Conservation (phyloP, 2,113 vertebrate genomes). For the Maccullochella peelii region DNA sequence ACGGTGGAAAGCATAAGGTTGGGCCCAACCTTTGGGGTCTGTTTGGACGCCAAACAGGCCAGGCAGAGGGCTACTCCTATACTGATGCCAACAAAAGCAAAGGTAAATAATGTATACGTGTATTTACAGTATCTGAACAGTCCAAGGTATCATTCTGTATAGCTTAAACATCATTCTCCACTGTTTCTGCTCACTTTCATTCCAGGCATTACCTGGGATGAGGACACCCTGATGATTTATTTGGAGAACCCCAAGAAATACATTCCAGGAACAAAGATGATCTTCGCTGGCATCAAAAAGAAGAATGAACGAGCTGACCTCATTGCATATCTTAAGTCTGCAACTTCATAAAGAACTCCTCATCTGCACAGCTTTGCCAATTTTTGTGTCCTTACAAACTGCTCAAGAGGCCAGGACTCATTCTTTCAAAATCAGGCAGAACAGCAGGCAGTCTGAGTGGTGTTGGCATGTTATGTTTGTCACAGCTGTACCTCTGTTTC, state of each 20-base stretch:
- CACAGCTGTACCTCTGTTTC: constrained; percentile 47
- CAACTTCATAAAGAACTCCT: constrained; percentile 80
- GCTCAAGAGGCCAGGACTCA: constrained; percentile 17
- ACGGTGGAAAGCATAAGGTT: constrained; percentile 87
- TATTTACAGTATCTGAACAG: not conserved
- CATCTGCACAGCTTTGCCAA: constrained; percentile 10
- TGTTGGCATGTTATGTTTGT: constrained; percentile 33
- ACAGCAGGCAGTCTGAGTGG: not conserved
- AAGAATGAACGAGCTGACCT: constrained; percentile 88
- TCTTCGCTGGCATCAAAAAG: constrained; percentile 92
- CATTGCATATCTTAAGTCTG: constrained; percentile 87
- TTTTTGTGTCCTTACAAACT: constrained; percentile 13
- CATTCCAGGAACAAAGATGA: constrained; percentile 90
- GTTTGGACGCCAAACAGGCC: constrained; percentile 85
- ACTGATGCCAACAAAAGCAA: constrained; percentile 90
- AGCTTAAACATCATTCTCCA: not conserved
- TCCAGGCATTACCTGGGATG: constrained; percentile 85
- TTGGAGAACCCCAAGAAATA: constrained; percentile 93
- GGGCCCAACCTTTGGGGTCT: constrained; percentile 88
- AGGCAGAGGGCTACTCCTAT: constrained; percentile 85
- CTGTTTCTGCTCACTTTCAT: constrained; percentile 20
- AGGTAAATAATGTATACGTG: constrained; percentile 71
- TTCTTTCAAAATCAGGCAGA: constrained; percentile 20
- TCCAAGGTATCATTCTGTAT: not conserved
- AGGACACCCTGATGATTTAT: constrained; percentile 87